phyloP scores from a whole-genome alignment of 2,888 invertebrate genomes.

The Drosophila sordidula region DNA sequence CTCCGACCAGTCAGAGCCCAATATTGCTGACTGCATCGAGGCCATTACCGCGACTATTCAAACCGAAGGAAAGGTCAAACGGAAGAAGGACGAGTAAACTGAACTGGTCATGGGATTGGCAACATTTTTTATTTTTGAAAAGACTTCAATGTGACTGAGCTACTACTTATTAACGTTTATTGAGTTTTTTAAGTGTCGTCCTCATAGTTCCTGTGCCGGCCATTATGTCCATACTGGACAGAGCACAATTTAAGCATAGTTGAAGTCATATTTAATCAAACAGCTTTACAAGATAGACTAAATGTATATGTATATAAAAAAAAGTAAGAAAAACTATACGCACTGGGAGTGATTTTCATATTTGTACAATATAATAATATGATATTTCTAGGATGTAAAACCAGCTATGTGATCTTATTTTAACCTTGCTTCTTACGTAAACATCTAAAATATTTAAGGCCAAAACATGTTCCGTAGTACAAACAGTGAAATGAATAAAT shows the following conservation, averaged over 20 bases:
- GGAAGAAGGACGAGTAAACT: slow-evolving; percentile 91
- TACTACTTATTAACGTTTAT: slow-evolving; percentile 22
- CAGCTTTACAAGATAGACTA: slow-evolving; percentile 57
- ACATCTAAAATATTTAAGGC: slow-evolving; percentile 26
- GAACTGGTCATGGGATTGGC: not conserved
- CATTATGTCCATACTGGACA: slow-evolving; percentile 7
- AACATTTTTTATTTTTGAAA: slow-evolving; percentile 15
- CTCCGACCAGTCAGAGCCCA: slow-evolving; percentile 87
- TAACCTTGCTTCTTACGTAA: slow-evolving; percentile 55
- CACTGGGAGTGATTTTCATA: slow-evolving; percentile 21
- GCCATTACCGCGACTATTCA: slow-evolving; percentile 96
- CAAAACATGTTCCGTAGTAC: slow-evolving; percentile 48
- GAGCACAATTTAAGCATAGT: slow-evolving; percentile 17
- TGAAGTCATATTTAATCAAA: slow-evolving; percentile 32
- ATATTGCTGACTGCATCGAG: slow-evolving; percentile 92
- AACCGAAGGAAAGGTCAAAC: slow-evolving; percentile 94
- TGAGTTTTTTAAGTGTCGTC: slow-evolving; percentile 27
- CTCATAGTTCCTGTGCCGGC: slow-evolving; percentile 41
- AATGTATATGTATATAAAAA: slow-evolving; percentile 4
- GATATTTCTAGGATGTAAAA: slow-evolving; percentile 38
- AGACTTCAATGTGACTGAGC: slow-evolving; percentile 47
- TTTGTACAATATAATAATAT: slow-evolving; percentile 4
- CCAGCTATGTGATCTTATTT: slow-evolving; percentile 78
- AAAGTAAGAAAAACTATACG: slow-evolving; percentile 3
- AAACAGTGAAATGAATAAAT: slow-evolving; percentile 53